Evolutionary conservation across 2,888 invertebrate genomes (phyloP), one percentile per base, ranked within the genome.

Genomic region (Pyrrhia umbra): DNA sequence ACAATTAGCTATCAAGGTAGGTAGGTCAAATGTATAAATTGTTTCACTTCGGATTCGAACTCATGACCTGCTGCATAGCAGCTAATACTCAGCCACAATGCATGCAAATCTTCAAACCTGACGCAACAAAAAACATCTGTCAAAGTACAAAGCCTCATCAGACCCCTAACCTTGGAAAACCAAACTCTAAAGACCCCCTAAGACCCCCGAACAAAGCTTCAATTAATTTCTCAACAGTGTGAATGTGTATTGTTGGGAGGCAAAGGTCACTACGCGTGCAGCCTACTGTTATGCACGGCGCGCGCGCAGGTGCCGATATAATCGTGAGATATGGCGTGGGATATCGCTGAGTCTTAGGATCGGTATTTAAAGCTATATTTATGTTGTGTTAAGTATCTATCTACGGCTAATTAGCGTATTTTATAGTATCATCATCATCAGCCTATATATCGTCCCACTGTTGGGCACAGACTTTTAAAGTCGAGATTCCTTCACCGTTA

Each of bases 201-300:
- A 27, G 37, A 54, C 50, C n/a, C n/a, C 42, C 16, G 51, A 51
- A 57, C 62, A 71, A 73, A 73, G 68, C 61, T 27, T 40, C 61
- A 68, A 74, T 70, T 71, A 68, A 74, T 71, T 74, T 68, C 39
- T 9, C 46, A 71, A 62, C 56, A 23, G 18, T 73, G 54, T 60
- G 61, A 56, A 59, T 59, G n/a, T 27, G 51, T 73, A 72, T 78
- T 78, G 75, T 77, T n/a, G 40, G 18, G 66, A 61, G 57, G 72
- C 66, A 77, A 73, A 79, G 79, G 77, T 75, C 69, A 18, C 51
- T n/a, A 45, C 65, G 59, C 57, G 62, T 68, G 45, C 65, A 47
- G 75, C 62, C 62, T 68, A 62, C 70, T 68, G 62, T 43, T 47
- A 74, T 43, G 58, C 42, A 6, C 34, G 5, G 10, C 77, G 75